Evolutionary conservation across 1,140 invertebrate species (phyloP).

Genomic region (Scaptomyza hsui): DNA sequence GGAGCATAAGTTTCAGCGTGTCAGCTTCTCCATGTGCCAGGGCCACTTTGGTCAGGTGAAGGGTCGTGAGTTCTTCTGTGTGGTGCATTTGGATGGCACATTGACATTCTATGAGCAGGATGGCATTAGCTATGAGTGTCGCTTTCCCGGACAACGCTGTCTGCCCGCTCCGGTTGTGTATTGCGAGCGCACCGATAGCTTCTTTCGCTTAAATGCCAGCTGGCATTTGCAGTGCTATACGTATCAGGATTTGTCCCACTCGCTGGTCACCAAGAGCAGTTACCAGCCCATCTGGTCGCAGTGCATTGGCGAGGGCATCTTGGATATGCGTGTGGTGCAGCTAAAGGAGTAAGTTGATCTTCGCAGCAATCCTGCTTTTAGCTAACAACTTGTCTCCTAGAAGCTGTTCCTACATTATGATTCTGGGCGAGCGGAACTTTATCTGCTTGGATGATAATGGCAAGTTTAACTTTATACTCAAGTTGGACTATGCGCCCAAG

Average conservation of each 20-base stretch:
- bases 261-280: slow-evolving; percentile 62
- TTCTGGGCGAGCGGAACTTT: slow-evolving; percentile 77
- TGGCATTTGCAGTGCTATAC: slow-evolving; percentile 88
- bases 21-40: slow-evolving; percentile 87
- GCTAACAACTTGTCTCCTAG: slow-evolving; percentile 13
- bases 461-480: slow-evolving; percentile 75
- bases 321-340: slow-evolving; percentile 74
- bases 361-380: background rate
- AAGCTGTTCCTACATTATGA: slow-evolving; percentile 68
- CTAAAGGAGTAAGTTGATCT: slow-evolving; percentile 64
- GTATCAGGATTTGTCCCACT: slow-evolving; percentile 80
- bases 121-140: slow-evolving; percentile 78
- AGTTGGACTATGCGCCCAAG: slow-evolving; percentile 79
- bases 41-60: slow-evolving; percentile 91
- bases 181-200: slow-evolving; percentile 88
- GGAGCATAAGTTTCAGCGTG: slow-evolving; percentile 86
- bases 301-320: slow-evolving; percentile 75
- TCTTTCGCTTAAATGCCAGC: slow-evolving; percentile 88
- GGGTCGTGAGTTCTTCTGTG: slow-evolving; percentile 90
- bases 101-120: slow-evolving; percentile 91
- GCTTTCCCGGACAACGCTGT: slow-evolving; percentile 86
- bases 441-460: slow-evolving; percentile 75
- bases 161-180: slow-evolving; percentile 90
- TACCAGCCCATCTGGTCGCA: slow-evolving; percentile 78
- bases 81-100: slow-evolving; percentile 91